Evolutionary conservation across 2,113 vertebrate genomes (phyloP), one percentile per base, ranked within the genome.

Genomic region (Passer domesticus): DNA sequence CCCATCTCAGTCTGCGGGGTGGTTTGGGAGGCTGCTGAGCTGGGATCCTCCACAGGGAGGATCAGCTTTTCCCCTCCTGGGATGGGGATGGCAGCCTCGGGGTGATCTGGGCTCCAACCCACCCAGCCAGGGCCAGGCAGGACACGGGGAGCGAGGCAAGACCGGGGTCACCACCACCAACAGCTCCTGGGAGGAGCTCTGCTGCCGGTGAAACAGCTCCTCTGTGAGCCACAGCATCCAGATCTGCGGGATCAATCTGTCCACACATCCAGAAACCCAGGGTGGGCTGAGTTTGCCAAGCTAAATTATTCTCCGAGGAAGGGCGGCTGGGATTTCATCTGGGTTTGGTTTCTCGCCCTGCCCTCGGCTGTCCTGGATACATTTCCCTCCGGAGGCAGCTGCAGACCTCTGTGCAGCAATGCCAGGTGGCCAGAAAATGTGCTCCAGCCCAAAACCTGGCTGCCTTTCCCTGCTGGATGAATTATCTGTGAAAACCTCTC

Each of bases 401-500:
- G 92, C 1, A 82, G 88, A 83, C 50, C 95, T 81, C 83, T 55
- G 59, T 16, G 59, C 90, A 37, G 92, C 86, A 13, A 52, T 89
- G 95, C 96, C 94, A 94, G 94, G 95, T 94, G 94, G 95, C 81
- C 92, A 89, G 52, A 89, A 84, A 94, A 83, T 49, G 44, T 9
- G 44, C 73, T 94, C 87, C 92, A 89, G 80, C 91, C 92, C 83
- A 6, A 76, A 69, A 53, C 30, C 83, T 83, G 91, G 94, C 94
- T 86, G 92, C 92, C 52, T 92, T 63, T 92, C 86, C 89, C 76
- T 31, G 15, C 86, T 70, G 94, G 94, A 91, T 94, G 91, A 95
- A 90, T 91, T 75, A 94, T 89, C 95, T 87, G 86, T 64, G 86
- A 91, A 94, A 95, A 83, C 80, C 94, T 95, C 95, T 90, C 13